Conservation (phyloP, 1,140 invertebrate species). For the Venustaconcha ellipsiformis region DNA sequence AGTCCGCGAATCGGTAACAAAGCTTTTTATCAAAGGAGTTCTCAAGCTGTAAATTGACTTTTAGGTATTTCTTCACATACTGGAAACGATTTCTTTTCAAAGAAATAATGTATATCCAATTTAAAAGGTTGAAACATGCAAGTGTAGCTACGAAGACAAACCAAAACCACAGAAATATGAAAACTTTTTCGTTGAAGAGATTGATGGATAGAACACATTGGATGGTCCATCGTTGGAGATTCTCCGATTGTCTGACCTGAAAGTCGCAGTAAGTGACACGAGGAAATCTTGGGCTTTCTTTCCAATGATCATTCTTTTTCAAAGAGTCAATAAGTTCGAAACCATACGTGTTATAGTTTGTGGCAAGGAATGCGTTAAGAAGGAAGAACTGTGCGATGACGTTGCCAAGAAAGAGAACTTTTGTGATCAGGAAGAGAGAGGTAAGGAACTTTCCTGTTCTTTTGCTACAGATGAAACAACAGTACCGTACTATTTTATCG, state of each 20-base stretch:
- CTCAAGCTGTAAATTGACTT: constrained; percentile 32
- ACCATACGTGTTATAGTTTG: constrained; percentile 62
- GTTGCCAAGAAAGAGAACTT: constrained; percentile 59
- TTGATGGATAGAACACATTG: constrained; percentile 72
- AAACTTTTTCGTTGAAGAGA: constrained; percentile 73
- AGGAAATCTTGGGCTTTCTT: constrained; percentile 67
- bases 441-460: constrained; percentile 70
- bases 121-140: constrained; percentile 45
- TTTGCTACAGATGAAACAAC: constrained; percentile 61
- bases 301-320: constrained; percentile 64
- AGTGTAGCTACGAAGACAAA: constrained; percentile 67
- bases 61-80: constrained; percentile 52
- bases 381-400: constrained; percentile 61
- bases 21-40: constrained; percentile 45
- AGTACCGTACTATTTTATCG: constrained; percentile 22
- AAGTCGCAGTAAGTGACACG: constrained; percentile 72
- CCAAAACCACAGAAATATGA: constrained; percentile 73
- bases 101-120: constrained; percentile 46
- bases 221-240: constrained; percentile 60
- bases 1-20: constrained; percentile 50
- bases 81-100: constrained; percentile 47
- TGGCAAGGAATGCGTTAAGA: constrained; percentile 57
- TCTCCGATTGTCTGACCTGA: constrained; percentile 68
- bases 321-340: constrained; percentile 67
- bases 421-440: constrained; percentile 67